Evolutionary conservation across 2,888 invertebrate genomes (phyloP), one percentile per base, ranked within the genome.

Genomic region (Trilocha varians): DNA sequence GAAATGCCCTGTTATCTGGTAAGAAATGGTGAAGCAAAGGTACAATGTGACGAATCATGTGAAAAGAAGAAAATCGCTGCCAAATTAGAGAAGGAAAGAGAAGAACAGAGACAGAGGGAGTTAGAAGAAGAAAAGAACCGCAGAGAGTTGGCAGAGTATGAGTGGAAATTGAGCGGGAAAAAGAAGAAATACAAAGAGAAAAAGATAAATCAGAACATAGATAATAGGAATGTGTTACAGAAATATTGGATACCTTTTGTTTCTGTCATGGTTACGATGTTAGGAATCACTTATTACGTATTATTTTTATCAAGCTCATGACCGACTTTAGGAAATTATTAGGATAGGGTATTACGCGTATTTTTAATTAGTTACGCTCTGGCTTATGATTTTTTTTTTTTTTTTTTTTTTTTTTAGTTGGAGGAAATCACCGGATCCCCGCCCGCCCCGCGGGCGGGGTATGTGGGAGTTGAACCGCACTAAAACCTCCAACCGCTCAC

Each of bases 141-240:
- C 36, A 88, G 87, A 47, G 94, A 94, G 64, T 68, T 94, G 42
- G 92, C 91, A 44, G 90, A 91, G 62, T 94, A 91, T 65, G 91
- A 93, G 62, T 91, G 92, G 73, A 92, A 92, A 69, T 90, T 93
- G 49, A 90, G 88, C 16, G 91, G 90, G 34, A 91, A 91, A 57
- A 91, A 83, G 61, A 83, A 78, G 55, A 84, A 83, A 47, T 79
- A 84, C 48, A 85, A 78, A 48, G 83, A 84, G 47, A 83, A 76
- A 61, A 90, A 69, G 48, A 57, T 72, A 42, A 56, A 70, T 66
- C 64, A 63, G 58, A 84, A 55, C 76, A 87, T 54, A 60, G 87
- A 63, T 83, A 78, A 73, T 46, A 66, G 61, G 49, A 77, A 56
- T 61, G 63, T 75, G 46, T 41, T 87, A 9, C 73, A 70, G 47